Evolutionary conservation across 2,113 vertebrate genomes (phyloP).

Genomic region (Hydropotes inermis): DNA sequence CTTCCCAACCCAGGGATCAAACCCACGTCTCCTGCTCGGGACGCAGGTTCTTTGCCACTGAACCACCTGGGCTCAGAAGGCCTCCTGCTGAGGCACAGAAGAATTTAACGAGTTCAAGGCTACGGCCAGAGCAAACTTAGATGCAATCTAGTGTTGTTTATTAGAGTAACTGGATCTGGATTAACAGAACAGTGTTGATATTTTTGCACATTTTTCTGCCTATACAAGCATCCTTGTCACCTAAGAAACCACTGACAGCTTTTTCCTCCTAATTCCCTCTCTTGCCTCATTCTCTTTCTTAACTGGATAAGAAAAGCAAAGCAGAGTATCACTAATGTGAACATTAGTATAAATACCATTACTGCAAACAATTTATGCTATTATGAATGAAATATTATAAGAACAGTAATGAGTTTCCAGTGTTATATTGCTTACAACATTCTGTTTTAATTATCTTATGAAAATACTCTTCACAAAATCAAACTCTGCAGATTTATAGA

Average conservation of each 20-base stretch:
- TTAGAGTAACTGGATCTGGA: constrained; percentile 45
- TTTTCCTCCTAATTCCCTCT: background rate
- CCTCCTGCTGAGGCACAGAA: background rate
- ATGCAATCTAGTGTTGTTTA: background rate
- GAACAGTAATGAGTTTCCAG: background rate
- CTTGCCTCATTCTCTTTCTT: background rate
- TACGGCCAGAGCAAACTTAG: background rate
- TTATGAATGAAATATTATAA: background rate
- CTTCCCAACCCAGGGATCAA: background rate
- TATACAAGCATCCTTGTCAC: background rate
- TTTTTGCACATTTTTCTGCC: background rate
- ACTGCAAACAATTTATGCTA: background rate
- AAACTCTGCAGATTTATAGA: background rate
- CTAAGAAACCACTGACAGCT: background rate
- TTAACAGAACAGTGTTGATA: background rate
- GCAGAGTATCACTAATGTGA: background rate
- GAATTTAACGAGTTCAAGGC: background rate
- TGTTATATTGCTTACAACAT: background rate
- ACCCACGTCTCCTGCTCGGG: background rate
- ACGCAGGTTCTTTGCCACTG: background rate
- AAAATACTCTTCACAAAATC: constrained; percentile 12
- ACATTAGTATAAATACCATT: background rate
- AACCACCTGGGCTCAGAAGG: background rate
- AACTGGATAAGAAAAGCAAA: background rate
- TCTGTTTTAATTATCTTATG: background rate